Percentiles rank a stretch among this genome's conserved stretches.
Evolutionary conservation across 53 echinoderm and acorn worm species (phyloP).

Genomic region (Stichopus horrens): DNA sequence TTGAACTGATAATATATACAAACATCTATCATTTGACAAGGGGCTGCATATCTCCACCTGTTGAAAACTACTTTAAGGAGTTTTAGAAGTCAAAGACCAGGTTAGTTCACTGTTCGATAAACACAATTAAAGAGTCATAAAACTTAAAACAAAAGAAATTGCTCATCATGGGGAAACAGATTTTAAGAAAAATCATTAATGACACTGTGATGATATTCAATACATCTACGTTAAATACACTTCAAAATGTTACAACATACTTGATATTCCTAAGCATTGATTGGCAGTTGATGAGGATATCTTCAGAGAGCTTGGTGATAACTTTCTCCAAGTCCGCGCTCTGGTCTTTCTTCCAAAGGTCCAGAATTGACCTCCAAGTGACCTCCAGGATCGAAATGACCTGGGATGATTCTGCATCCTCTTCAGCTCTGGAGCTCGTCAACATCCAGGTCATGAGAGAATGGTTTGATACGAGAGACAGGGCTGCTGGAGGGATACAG

Average conservation of each 20-base stretch:
- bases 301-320: background rate
- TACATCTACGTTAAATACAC: too few species aligned
- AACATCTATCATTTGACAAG: too few species aligned
- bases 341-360: conserved; percentile 22
- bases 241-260: background rate
- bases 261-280: background rate
- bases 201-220: too few species aligned
- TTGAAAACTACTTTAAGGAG: too few species aligned
- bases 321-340: background rate
- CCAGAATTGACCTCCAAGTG: background rate
- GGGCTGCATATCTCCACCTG: too few species aligned
- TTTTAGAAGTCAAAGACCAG: too few species aligned
- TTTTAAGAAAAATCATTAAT: too few species aligned
- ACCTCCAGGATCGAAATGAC: conserved; percentile 10
- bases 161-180: too few species aligned
- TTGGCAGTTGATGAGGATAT: conserved; percentile 26
- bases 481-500: conserved; percentile 26
- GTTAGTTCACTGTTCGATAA: too few species aligned
- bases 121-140: background rate
- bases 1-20: too few species aligned
- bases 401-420: background rate
- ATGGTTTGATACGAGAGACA: conserved; percentile 10
- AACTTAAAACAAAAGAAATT: background rate
- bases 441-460: conserved; percentile 30
- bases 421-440: background rate